phyloP scores from a whole-genome alignment of 2,888 invertebrate species.

The Odontothrips loti region DNA sequence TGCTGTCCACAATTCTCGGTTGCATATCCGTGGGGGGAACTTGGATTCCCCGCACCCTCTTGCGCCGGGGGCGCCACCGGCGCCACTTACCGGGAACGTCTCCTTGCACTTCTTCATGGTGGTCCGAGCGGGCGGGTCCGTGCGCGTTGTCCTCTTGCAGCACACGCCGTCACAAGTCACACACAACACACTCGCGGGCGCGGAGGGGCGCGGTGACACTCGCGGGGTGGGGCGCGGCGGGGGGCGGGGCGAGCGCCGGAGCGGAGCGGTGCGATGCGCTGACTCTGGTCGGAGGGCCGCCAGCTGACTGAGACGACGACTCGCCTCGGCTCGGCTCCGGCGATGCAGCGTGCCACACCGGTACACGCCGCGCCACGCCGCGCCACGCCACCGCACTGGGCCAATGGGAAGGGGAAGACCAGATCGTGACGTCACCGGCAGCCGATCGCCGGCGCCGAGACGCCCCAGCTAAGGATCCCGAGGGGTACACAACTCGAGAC shows the following conservation, averaged over 20 bases:
- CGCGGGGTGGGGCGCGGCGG: neutral
- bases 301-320: neutral
- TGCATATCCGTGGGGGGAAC: neutral
- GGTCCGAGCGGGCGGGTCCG: neutral
- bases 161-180: too few relatives aligned
- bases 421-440: too few relatives aligned
- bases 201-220: neutral
- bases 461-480: too few relatives aligned
- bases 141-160: too few relatives aligned
- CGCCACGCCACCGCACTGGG: neutral
- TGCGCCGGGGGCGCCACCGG: neutral
- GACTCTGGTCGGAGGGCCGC: neutral
- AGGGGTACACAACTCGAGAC: too few relatives aligned
- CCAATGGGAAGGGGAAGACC: too few relatives aligned
- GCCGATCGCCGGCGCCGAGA: too few relatives aligned
- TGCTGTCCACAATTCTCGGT: neutral
- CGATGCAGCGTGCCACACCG: neutral
- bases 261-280: neutral
- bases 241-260: neutral
- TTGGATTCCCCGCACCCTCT: too few relatives aligned
- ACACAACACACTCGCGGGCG: too few relatives aligned
- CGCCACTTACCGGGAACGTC: neutral
- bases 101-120: conserved; percentile 6
- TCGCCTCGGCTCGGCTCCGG: neutral
- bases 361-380: neutral